Evolutionary conservation across 2,888 invertebrate species (phyloP).

Genomic region (Stomorhina lunata): DNA sequence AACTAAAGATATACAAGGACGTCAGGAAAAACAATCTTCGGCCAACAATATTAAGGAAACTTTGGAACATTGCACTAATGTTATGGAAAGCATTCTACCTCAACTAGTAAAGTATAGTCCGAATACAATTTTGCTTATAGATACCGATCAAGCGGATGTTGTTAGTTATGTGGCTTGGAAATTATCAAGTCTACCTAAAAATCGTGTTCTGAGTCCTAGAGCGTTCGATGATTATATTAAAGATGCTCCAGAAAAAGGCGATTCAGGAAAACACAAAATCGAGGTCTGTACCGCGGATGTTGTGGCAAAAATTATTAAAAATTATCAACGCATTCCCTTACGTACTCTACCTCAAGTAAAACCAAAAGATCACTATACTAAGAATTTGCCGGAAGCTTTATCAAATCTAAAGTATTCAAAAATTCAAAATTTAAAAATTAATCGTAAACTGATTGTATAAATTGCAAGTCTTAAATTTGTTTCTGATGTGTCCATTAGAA

Average conservation of each 20-base stretch:
- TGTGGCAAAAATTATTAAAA: constrained; percentile 20
- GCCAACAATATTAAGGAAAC: not conserved
- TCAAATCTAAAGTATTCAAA: too few species aligned
- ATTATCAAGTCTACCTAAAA: constrained; percentile 31
- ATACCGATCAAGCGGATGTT: constrained; percentile 43
- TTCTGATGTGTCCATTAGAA: too few species aligned
- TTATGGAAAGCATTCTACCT: constrained; percentile 36
- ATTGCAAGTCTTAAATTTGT: too few species aligned
- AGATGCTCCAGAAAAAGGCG: not conserved
- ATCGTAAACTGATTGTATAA: too few species aligned
- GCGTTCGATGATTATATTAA: not conserved
- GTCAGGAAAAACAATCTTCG: not conserved
- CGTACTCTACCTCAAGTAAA: not conserved
- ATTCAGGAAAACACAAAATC: not conserved
- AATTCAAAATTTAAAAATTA: too few species aligned
- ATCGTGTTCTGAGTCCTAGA: constrained; percentile 11
- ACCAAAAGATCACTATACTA: not conserved
- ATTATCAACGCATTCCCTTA: constrained; percentile 7
- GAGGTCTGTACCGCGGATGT: not conserved
- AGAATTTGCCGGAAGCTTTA: too few species aligned
- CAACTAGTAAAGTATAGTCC: constrained; percentile 45
- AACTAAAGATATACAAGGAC: constrained; percentile 31
- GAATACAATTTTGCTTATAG: constrained; percentile 41
- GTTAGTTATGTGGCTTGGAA: constrained; percentile 40
- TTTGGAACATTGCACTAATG: constrained; percentile 16